phyloP scores from a whole-genome alignment of 2,888 invertebrate genomes.

The Colostygia pectinataria region DNA sequence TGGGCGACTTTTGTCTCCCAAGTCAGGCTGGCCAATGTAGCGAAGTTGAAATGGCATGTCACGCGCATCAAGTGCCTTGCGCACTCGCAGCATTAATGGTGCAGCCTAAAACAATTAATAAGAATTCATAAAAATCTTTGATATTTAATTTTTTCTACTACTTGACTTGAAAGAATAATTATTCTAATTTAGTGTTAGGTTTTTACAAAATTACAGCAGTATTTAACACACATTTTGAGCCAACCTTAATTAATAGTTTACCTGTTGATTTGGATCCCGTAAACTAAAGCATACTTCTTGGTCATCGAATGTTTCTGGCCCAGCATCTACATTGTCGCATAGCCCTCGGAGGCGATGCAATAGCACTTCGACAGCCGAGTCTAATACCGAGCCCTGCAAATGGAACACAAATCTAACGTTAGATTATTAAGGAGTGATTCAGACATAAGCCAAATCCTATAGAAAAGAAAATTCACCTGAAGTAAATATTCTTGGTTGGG shows the following conservation, averaged over 20 bases:
- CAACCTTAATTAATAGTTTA: slow-evolving; percentile 34
- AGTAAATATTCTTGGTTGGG: slow-evolving; percentile 97
- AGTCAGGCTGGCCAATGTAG: slow-evolving; percentile 95
- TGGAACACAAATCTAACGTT: background rate
- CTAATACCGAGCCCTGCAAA: slow-evolving; percentile 93
- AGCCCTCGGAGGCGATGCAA: slow-evolving; percentile 94
- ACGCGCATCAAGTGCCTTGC: slow-evolving; percentile 91
- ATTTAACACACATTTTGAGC: no score
- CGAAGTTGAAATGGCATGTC: slow-evolving; percentile 95
- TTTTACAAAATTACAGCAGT: no score
- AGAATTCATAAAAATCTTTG: no score
- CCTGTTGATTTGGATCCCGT: slow-evolving; percentile 85
- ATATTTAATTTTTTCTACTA: no score
- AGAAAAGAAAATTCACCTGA: slow-evolving; percentile 69
- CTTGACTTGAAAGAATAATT: no score
- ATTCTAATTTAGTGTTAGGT: no score
- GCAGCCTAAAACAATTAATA: slow-evolving; percentile 69
- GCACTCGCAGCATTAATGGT: slow-evolving; percentile 89
- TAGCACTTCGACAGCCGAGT: slow-evolving; percentile 94
- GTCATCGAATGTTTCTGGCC: slow-evolving; percentile 96
- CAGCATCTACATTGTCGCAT: slow-evolving; percentile 96
- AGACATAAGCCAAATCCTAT: no score
- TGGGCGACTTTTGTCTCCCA: slow-evolving; percentile 93
- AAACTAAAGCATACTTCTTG: slow-evolving; percentile 95
- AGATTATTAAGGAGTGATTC: background rate